These are phyloP conservation scores for Mythimna pallens DNA, from an alignment of 2,888 invertebrate species.

Conservation along the genomic window DNA sequence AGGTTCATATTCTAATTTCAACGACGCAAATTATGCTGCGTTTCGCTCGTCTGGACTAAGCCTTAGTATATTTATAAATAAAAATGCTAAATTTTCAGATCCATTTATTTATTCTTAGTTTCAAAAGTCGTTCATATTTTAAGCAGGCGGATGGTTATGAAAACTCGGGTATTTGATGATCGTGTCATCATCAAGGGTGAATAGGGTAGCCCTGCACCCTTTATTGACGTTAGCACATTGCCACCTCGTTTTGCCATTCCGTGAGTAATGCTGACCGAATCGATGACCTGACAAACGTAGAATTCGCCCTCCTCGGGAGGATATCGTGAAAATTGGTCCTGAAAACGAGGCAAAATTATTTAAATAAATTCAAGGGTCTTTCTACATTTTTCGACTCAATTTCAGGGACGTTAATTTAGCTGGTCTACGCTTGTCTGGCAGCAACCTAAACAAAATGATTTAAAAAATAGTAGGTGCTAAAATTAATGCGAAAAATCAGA, in stretches of 20 bases:
- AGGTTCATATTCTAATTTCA: neutral
- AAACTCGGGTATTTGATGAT: slow-evolving; percentile 62
- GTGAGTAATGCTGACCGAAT: slow-evolving; percentile 68
- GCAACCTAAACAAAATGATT: neutral
- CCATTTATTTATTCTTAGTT: neutral
- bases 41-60: neutral
- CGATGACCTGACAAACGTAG: slow-evolving; percentile 61
- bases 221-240: slow-evolving; percentile 67
- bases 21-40: neutral
- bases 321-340: slow-evolving; percentile 24
- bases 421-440: neutral
- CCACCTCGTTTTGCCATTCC: slow-evolving; percentile 66
- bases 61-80: neutral
- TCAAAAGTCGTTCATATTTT: neutral
- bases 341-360: slow-evolving; percentile 14
- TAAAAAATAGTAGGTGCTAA: neutral
- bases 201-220: slow-evolving; percentile 67
- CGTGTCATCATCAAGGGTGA: slow-evolving; percentile 64
- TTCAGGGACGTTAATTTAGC: neutral
- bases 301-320: slow-evolving; percentile 24
- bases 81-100: neutral
- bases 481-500: neutral
- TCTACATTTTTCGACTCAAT: neutral
- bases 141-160: slow-evolving; percentile 63
- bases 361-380: neutral